These are phyloP conservation scores for Haliaeetus leucogaster DNA, from an alignment of 2,113 vertebrate genomes.

Conservation along the genomic window DNA sequence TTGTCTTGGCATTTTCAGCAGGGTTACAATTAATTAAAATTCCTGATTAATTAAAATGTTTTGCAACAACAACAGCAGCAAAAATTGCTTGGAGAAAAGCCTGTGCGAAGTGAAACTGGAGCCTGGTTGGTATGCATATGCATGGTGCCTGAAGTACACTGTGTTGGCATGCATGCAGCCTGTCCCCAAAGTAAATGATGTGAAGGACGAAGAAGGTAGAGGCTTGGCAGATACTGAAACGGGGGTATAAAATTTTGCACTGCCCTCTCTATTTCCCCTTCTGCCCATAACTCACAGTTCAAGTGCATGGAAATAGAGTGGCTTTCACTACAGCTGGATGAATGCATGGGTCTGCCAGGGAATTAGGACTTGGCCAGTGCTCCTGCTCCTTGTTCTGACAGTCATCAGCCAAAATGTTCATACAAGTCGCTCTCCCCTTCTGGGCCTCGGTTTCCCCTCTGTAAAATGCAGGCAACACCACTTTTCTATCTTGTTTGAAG, in stretches of 20 bases:
- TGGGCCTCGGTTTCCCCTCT: background rate
- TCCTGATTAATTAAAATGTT: conserved; percentile 37
- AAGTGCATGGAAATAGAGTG: background rate
- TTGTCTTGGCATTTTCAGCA: background rate
- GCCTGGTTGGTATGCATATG: background rate
- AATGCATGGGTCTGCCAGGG: background rate
- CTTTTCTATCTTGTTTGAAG: background rate
- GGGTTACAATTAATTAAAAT: conserved; percentile 48
- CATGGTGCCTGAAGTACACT: background rate
- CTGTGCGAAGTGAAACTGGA: background rate
- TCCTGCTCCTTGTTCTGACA: background rate
- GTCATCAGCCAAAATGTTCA: background rate
- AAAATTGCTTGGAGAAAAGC: conserved; percentile 9
- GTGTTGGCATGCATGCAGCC: background rate
- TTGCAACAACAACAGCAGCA: background rate
- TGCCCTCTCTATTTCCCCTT: background rate
- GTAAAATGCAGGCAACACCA: background rate
- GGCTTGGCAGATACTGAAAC: background rate
- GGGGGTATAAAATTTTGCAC: background rate
- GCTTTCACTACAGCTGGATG: background rate
- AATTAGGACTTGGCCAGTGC: background rate
- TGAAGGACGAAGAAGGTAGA: background rate
- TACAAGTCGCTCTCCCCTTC: background rate
- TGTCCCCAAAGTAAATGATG: background rate
- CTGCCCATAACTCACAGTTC: background rate